Base-by-base conservation (phyloP, 2,113 vertebrate species). In the Oryzias celebensis region DNA sequence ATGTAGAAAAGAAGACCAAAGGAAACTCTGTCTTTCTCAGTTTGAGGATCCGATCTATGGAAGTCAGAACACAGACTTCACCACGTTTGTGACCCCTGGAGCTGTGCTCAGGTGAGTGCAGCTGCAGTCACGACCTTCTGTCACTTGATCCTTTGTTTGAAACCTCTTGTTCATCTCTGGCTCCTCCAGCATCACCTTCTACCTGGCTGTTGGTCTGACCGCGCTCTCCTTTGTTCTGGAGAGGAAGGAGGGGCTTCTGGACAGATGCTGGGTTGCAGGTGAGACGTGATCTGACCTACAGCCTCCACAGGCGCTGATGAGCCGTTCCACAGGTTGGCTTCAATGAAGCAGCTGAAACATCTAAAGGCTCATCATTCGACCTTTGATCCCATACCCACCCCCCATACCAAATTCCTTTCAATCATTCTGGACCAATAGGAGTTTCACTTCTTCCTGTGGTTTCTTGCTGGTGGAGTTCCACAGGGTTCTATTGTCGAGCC, bases 231-330 rank as follows among this genome's bases (percentile, higher is more conserved):
- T 93, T 18, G 91, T 93, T 36, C 75, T 92, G 55, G 92, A 93
- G 80, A 90, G 89, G 59, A 93, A 91, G 62, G 91, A 92, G 52
- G 92, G 92, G 0, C 86, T 93, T 50, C 13, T 93, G 74, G 89
- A 93, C 81, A 77, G 92, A 46, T 92, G 90, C 61, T 92, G 89
- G 89, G 91, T 92, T 1, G 88, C 91, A 91, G 92, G 92, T 93
- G 67, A 89, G 81, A 65, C 4, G 13, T 56, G 26, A 28, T 28
- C 26, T 14, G 20, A 20, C 20, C 20, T 20, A 20, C 26, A n/a
- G 20, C 16, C 26, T 4, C 26, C 26, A 28, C 26, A 28, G 26
- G 26, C 7, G 26, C 7, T 7, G 2, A 43, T 18, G 48, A 51
- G 1, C 20, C 41, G 7, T 15, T 12, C 43, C 20, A 20, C 20